Conservation (phyloP, 1,140 invertebrate species). For the Holotrichia oblita region DNA sequence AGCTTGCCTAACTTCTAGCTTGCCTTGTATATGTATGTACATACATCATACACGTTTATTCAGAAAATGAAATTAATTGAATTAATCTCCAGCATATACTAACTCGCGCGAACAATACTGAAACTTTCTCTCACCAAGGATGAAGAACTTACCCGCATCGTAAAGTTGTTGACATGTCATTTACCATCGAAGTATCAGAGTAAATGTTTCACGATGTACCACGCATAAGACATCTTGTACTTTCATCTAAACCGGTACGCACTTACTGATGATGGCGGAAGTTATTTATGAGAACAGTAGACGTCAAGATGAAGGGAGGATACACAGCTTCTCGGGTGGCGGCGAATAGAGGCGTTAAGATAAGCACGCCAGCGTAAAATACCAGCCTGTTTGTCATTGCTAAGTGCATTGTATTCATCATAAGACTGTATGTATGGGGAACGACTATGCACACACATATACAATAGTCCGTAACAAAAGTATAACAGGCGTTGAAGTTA, state of each 20-base stretch:
- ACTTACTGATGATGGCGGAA: constrained; percentile 25
- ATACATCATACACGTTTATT: too few species aligned
- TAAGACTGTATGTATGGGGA: background rate
- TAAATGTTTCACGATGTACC: background rate
- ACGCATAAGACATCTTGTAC: constrained; percentile 20
- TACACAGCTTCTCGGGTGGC: background rate
- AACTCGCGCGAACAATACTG: background rate
- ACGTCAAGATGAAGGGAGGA: constrained; percentile 22
- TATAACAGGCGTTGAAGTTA: too few species aligned
- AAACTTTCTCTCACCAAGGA: background rate
- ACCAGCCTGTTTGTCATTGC: background rate
- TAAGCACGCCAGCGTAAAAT: constrained; percentile 12
- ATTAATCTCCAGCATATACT: background rate
- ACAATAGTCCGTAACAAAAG: background rate
- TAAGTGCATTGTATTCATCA: constrained; percentile 28
- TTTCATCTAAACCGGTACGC: constrained; percentile 20
- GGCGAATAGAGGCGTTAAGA: constrained; percentile 25
- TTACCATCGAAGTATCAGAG: constrained; percentile 16
- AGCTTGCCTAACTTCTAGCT: too few species aligned
- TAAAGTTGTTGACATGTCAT: constrained; percentile 28
- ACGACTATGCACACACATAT: background rate
- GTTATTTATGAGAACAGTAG: constrained; percentile 32
- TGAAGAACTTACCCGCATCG: constrained; percentile 3
- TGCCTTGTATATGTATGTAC: too few species aligned
- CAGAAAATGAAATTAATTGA: background rate